Evolutionary conservation across 2,888 invertebrate genomes (phyloP).

Genomic region (Amiota communis): DNA sequence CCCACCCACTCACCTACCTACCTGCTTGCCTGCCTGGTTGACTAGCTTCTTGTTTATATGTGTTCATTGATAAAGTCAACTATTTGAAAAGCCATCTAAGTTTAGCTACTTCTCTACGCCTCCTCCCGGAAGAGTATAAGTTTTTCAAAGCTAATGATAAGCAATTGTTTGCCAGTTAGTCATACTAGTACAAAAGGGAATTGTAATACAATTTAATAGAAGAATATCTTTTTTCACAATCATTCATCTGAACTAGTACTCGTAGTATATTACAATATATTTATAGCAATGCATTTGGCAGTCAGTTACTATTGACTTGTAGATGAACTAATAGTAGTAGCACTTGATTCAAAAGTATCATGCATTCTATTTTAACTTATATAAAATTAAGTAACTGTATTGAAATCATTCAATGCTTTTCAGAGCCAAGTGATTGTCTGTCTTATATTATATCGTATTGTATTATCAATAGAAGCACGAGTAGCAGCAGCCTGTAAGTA

Average conservation of each 20-base stretch:
- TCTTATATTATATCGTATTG: no score
- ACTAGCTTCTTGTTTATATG: background rate
- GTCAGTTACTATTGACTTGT: background rate
- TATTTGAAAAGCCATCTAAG: slow-evolving; percentile 5
- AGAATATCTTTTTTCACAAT: no score
- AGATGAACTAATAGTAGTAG: no score
- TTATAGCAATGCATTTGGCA: slow-evolving; percentile 6
- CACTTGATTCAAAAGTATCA: no score
- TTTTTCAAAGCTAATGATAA: slow-evolving; percentile 23
- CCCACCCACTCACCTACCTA: no score
- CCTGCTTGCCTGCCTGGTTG: no score
- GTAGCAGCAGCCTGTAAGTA: background rate
- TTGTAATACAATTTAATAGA: background rate
- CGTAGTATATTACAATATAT: background rate
- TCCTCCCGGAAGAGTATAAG: background rate
- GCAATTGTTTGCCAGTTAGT: slow-evolving; percentile 17
- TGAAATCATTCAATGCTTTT: no score
- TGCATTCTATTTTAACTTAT: no score
- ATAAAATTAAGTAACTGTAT: no score
- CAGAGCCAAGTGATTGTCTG: no score
- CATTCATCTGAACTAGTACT: no score
- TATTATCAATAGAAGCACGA: no score
- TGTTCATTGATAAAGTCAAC: background rate
- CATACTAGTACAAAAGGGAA: background rate
- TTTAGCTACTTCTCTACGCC: background rate